Conservation (phyloP, 2,797 vertebrate species). For the Macrochelys suwanniensis region DNA sequence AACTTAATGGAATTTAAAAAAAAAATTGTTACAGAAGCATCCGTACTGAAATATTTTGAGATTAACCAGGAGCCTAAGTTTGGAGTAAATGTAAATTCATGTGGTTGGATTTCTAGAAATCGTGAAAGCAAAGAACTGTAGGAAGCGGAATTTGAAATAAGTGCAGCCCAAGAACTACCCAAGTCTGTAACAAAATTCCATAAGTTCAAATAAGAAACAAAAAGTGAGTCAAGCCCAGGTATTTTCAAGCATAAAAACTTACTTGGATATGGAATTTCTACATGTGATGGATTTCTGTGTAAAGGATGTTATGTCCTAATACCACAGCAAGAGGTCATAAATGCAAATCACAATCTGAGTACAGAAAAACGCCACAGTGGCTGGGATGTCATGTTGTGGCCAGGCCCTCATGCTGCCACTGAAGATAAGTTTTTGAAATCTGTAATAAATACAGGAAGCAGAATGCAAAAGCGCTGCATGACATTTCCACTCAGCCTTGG, state of each 20-base stretch:
- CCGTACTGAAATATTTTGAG: neutral
- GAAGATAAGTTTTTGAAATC: neutral
- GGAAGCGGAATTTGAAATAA: neutral
- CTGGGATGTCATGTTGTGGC: neutral
- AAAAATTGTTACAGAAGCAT: neutral
- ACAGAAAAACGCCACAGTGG: neutral
- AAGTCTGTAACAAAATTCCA: neutral
- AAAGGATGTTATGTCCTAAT: neutral
- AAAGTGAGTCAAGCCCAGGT: neutral
- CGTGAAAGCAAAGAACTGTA: neutral
- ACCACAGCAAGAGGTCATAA: neutral
- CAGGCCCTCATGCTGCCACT: neutral
- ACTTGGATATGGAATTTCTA: neutral
- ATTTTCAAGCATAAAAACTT: neutral
- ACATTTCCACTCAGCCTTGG: neutral
- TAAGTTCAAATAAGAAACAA: neutral
- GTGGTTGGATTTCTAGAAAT: neutral
- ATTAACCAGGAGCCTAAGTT: neutral
- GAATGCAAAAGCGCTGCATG: too few species aligned
- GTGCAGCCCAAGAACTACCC: neutral
- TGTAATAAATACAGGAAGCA: neutral
- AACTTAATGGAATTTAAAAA: neutral
- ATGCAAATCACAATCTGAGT: neutral
- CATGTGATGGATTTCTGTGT: neutral
- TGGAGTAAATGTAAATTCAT: neutral